These are phyloP conservation scores for Agrochola litura DNA, from an alignment of 2,888 invertebrate genomes.

Conservation along the genomic window DNA sequence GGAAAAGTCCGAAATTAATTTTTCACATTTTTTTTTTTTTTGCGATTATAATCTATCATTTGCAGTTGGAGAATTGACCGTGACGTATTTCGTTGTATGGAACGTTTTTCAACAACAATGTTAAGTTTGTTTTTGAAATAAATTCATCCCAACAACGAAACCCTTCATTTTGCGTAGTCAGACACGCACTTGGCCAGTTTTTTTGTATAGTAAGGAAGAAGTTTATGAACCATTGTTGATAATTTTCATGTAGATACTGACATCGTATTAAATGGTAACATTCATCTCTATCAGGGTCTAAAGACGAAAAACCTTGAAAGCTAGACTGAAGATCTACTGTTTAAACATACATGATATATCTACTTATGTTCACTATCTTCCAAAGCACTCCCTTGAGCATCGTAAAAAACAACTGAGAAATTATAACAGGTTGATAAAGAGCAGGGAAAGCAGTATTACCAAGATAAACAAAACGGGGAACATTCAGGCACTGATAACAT, in stretches of 20 bases:
- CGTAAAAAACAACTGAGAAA: constrained; percentile 36
- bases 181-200: too few species aligned
- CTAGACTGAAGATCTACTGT: not conserved
- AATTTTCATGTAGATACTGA: not conserved
- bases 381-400: constrained; percentile 17
- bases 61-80: too few species aligned
- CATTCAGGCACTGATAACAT: constrained; percentile 6
- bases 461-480: constrained; percentile 8
- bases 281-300: not conserved
- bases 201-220: not conserved
- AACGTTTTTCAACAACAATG: too few species aligned
- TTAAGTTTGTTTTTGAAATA: too few species aligned
- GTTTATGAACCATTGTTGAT: not conserved
- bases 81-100: too few species aligned
- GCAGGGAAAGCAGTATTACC: not conserved
- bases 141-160: too few species aligned
- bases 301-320: not conserved
- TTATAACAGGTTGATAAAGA: constrained; percentile 5
- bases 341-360: constrained; percentile 5
- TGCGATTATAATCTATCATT: too few species aligned
- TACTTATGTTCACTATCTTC: not conserved
- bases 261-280: not conserved
- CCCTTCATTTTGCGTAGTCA: too few species aligned
- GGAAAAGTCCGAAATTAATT: too few species aligned
- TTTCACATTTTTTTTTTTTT: too few species aligned